phyloP scores from a whole-genome alignment of 2,797 vertebrate species.

The Pangasius krempfi region DNA sequence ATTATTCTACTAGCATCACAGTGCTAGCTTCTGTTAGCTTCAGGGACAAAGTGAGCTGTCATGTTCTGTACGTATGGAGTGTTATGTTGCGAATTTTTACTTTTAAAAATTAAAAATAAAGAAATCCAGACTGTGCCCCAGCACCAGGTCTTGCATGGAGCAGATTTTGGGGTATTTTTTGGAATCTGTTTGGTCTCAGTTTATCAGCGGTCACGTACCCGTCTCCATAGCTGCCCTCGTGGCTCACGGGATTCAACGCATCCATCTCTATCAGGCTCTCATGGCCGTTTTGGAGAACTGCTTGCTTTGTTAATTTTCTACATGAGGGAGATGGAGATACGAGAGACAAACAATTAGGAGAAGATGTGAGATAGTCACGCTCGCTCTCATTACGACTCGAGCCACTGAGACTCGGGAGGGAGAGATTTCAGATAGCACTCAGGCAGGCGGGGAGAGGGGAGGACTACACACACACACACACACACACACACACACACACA shows the following conservation, averaged over 20 bases:
- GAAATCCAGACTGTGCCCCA: neutral
- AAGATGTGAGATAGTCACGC: slow-evolving; percentile 47
- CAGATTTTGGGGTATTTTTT: slow-evolving; percentile 32
- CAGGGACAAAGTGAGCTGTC: neutral
- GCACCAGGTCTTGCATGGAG: neutral
- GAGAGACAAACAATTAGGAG: slow-evolving; percentile 73
- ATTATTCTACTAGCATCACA: neutral
- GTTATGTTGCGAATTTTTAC: neutral
- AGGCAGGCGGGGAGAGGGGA: neutral
- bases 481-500: slow-evolving; percentile 32
- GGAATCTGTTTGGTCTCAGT: slow-evolving; percentile 36
- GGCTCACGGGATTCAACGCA: slow-evolving; percentile 79
- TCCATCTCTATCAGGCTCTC: slow-evolving; percentile 83
- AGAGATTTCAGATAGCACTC: slow-evolving; percentile 37
- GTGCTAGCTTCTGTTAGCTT: slow-evolving; percentile 4
- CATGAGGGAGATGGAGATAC: slow-evolving; percentile 70
- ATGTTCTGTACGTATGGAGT: neutral
- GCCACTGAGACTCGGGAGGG: slow-evolving; percentile 32
- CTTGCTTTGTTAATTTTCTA: slow-evolving; percentile 83
- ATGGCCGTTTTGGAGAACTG: slow-evolving; percentile 80
- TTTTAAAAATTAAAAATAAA: neutral
- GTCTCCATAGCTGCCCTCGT: slow-evolving; percentile 74
- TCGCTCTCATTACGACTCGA: slow-evolving; percentile 45
- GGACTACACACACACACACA: slow-evolving; percentile 13
- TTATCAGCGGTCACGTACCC: slow-evolving; percentile 76